Base-by-base conservation (phyloP, 2,797 vertebrate species). In the Thalassophryne amazonica region DNA sequence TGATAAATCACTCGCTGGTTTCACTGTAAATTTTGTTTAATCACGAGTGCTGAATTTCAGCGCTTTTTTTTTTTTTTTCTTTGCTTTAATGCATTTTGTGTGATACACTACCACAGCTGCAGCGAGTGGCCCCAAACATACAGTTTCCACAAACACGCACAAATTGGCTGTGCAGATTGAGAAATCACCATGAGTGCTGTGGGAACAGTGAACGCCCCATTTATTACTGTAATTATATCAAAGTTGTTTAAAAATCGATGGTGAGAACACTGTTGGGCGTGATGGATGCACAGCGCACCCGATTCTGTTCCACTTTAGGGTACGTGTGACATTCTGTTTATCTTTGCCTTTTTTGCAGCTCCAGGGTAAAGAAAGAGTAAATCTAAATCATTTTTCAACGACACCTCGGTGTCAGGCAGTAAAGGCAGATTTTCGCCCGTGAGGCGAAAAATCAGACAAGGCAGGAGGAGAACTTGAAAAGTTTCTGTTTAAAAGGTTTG, bases 161-260 rank as follows among this genome's bases (percentile, higher is more conserved):
- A 52, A 76, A 68, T 61, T 36, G 19, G 36, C 45, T 58, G 48
- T 27, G 48, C 41, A 60, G 46, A 80, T 56, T 49, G 45, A 78
- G 70, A 74, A 67, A 28, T 57, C 43, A 77, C 49, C 46, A 58
- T 48, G 49, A 24, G 21, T 28, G 36, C 37, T 53, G 28, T 1
- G 18, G 27, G 31, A 74, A 50, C 48, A 60, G 39, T 3, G 5
- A 22, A 60, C 23, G 54, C 49, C 70, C 75, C 42, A 67, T 78
- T 83, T 80, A 52, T 75, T 77, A 76, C 56, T 50, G 22, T 64
- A 81, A 84, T 81, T 84, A 67, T 51, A 58, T 27, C 25, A 80
- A 61, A 62, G 32, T 60, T 67, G 59, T 72, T 76, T 63, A 40
- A 70, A 65, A 61, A 76, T 66, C 45, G 57, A 45, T 61, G 68